A percentile compares a stretch with the other conserved stretches of the same genome.
Evolutionary conservation across 2,888 invertebrate species (phyloP).

Genomic region (Nomada ferruginata): DNA sequence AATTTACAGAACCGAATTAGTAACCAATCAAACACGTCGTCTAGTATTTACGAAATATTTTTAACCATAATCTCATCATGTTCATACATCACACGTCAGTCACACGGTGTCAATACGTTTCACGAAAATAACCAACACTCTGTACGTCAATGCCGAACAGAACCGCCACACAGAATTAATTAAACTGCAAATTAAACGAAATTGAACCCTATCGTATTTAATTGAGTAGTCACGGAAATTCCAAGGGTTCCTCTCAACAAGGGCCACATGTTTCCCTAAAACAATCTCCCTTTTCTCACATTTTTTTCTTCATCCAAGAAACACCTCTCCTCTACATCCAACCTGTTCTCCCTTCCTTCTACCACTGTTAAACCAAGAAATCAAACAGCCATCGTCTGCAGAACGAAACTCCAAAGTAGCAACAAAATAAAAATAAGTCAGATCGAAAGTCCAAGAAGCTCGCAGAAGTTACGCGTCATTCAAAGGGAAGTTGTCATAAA

Average conservation of each 20-base stretch:
- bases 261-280: too few relatives aligned
- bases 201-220: background rate
- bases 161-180: background rate
- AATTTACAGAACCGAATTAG: too few relatives aligned
- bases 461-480: background rate
- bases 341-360: too few relatives aligned
- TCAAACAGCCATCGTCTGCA: background rate
- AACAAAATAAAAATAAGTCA: background rate
- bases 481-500: constrained; percentile 1
- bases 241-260: too few relatives aligned
- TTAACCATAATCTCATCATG: background rate
- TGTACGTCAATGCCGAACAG: background rate
- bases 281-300: background rate
- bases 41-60: background rate
- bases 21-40: too few relatives aligned
- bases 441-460: background rate
- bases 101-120: background rate
- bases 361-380: background rate
- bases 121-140: background rate
- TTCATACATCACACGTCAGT: background rate
- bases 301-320: background rate
- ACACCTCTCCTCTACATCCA: background rate
- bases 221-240: background rate
- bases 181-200: constrained; percentile 7
- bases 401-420: background rate